Evolutionary conservation across 1,140 invertebrate species (phyloP).

Genomic region (Brachionus sp.): DNA sequence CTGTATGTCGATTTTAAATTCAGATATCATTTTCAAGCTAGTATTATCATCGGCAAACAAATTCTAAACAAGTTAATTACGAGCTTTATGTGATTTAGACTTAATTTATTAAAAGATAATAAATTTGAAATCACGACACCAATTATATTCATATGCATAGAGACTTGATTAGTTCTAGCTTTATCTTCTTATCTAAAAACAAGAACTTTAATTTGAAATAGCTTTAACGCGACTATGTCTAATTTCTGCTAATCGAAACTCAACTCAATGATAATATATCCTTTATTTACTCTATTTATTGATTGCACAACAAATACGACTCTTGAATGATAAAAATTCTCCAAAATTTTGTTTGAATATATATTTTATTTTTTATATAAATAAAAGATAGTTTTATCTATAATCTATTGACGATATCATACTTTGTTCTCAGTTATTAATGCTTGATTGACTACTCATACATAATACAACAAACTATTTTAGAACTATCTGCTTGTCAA

Average conservation of each 20-base stretch:
- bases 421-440: neutral
- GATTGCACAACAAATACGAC: neutral
- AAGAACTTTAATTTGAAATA: neutral
- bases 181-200: conserved; percentile 3
- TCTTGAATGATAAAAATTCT: neutral
- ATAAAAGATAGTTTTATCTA: neutral
- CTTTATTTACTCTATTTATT: neutral
- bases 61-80: conserved; percentile 24
- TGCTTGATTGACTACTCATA: neutral
- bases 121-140: conserved; percentile 44
- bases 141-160: conserved; percentile 19
- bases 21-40: conserved; percentile 2
- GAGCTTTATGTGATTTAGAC: neutral
- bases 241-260: neutral
- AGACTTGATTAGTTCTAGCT: conserved; percentile 1
- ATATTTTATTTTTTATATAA: neutral
- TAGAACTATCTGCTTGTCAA: neutral
- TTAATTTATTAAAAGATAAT: conserved; percentile 23
- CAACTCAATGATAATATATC: neutral
- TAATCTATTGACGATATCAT: neutral
- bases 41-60: conserved; percentile 24
- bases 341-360: neutral
- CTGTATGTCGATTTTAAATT: conserved; percentile 18
- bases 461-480: neutral
- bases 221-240: neutral